Conservation (phyloP, 2,888 invertebrate genomes). For the Portevinia maculata region DNA sequence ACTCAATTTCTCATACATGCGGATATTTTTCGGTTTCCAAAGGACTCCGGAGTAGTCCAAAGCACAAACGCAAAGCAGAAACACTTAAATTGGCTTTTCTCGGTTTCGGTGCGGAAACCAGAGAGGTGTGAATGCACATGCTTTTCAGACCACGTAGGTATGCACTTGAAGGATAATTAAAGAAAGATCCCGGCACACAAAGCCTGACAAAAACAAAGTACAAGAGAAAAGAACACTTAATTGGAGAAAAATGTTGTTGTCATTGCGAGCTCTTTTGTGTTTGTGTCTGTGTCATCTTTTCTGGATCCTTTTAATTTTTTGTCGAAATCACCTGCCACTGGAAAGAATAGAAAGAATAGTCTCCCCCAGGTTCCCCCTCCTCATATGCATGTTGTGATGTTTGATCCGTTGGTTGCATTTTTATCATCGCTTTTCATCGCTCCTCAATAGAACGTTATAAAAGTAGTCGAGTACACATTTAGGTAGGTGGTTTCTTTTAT, state of each 20-base stretch:
- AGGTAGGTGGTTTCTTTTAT: conserved; percentile 1
- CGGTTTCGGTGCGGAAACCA: conserved; percentile 41
- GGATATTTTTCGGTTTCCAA: conserved; percentile 50
- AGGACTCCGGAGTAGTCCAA: conserved; percentile 2
- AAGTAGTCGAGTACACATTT: conserved; percentile 18
- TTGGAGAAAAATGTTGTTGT: conserved; percentile 62
- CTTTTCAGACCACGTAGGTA: conserved; percentile 36
- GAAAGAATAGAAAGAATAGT: conserved; percentile 1
- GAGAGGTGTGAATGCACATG: conserved; percentile 67
- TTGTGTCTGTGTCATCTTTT: conserved; percentile 40
- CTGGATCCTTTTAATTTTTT: conserved; percentile 31
- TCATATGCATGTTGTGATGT: conserved; percentile 11
- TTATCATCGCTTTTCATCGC: conserved; percentile 52
- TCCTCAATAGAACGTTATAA: conserved; percentile 38
- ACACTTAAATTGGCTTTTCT: conserved; percentile 68
- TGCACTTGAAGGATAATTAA: conserved; percentile 72
- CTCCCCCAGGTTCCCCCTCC: background rate
- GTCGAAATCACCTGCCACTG: conserved; percentile 39
- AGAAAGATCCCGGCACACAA: conserved; percentile 37
- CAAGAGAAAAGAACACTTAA: conserved; percentile 40
- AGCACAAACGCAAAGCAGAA: conserved; percentile 25
- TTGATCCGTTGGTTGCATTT: conserved; percentile 52
- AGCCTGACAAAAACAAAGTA: conserved; percentile 29
- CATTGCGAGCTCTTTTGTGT: conserved; percentile 41
- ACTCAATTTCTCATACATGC: conserved; percentile 58